These are phyloP conservation scores for Orthonyx spaldingii DNA, from an alignment of 2,113 vertebrate species.

Conservation along the genomic window DNA sequence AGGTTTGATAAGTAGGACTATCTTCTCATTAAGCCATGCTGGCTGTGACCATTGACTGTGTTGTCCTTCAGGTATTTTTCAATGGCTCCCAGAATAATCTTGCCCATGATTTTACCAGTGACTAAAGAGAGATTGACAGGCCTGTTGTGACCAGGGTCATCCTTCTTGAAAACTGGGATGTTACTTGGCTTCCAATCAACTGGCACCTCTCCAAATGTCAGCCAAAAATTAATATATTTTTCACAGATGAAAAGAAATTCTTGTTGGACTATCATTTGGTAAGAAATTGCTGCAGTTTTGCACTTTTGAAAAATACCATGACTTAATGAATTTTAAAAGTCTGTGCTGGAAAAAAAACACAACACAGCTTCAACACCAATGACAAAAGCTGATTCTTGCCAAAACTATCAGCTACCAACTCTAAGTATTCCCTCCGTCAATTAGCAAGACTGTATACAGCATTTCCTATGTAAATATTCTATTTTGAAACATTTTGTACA, in stretches of 20 bases:
- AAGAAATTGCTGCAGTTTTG: neutral
- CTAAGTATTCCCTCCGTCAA: neutral
- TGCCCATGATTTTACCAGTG: neutral
- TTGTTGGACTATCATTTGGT: neutral
- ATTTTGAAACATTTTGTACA: neutral
- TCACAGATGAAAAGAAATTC: neutral
- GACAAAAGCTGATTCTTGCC: neutral
- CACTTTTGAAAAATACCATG: no score
- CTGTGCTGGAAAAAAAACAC: neutral
- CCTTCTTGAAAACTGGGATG: neutral
- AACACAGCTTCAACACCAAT: neutral
- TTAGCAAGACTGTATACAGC: neutral
- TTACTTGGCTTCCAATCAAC: neutral
- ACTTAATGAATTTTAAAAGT: no score
- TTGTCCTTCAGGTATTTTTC: neutral
- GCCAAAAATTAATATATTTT: neutral
- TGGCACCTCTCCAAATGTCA: neutral
- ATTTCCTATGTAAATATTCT: neutral
- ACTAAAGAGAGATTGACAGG: neutral
- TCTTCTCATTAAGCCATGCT: neutral
- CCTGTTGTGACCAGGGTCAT: neutral
- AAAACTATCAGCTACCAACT: neutral
- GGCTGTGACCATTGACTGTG: neutral
- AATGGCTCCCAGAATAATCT: neutral
- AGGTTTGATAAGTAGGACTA: neutral